These are phyloP conservation scores for Sepioteuthis lessoniana DNA, from an alignment of 2,888 invertebrate species.

Conservation along the genomic window DNA sequence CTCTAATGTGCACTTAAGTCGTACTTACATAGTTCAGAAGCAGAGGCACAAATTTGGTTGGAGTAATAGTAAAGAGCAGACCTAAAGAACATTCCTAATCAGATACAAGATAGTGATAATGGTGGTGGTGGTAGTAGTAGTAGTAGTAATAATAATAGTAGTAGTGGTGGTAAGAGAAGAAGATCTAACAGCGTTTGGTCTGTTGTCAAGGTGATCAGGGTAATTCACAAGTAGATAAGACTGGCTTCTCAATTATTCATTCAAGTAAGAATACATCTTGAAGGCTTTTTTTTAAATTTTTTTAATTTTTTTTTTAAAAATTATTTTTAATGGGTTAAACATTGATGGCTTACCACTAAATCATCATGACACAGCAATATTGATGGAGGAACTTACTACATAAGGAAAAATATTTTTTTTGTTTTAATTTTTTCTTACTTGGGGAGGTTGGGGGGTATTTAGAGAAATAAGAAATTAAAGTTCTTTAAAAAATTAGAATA, in stretches of 20 bases:
- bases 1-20: conserved; percentile 15
- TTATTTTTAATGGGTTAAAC: neutral
- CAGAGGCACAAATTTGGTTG: conserved; percentile 33
- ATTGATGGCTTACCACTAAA: neutral
- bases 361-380: conserved; percentile 20
- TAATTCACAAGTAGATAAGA: neutral
- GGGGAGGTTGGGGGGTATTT: neutral
- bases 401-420: neutral
- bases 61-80: neutral
- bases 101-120: conserved; percentile 1
- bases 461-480: conserved; percentile 13
- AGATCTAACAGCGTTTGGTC: neutral
- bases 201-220: neutral
- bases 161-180: neutral
- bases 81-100: neutral
- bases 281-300: neutral
- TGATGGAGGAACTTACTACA: neutral
- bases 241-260: conserved; percentile 1
- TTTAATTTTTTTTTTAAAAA: too few relatives aligned
- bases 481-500: conserved; percentile 21
- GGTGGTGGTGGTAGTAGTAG: neutral
- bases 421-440: neutral
- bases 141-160: too few relatives aligned
- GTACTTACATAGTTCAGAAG: conserved; percentile 33
- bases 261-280: neutral